Conservation (phyloP, 2,888 invertebrate genomes). For the Sinotaia quadrata region DNA sequence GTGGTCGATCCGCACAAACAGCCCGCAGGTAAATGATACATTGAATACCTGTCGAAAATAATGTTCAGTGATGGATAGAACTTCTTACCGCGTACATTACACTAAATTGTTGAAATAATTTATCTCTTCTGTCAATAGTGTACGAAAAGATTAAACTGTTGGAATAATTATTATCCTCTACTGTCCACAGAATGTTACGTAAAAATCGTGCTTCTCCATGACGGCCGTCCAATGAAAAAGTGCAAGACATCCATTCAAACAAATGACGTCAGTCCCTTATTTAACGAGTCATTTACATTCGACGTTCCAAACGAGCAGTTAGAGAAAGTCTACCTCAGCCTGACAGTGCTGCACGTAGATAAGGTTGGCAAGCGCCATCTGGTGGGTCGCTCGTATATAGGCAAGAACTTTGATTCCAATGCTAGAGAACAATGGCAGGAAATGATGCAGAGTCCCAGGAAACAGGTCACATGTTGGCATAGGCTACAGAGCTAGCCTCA, state of each 20-base stretch:
- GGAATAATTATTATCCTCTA: background rate
- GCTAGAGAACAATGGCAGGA: slow-evolving; percentile 59
- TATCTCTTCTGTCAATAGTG: background rate
- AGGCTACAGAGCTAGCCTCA: slow-evolving; percentile 43
- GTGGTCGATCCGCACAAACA: slow-evolving; percentile 50
- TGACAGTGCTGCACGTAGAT: slow-evolving; percentile 51
- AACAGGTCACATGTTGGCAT: slow-evolving; percentile 59
- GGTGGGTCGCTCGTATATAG: slow-evolving; percentile 60
- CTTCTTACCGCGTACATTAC: too few relatives aligned
- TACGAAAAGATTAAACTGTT: background rate
- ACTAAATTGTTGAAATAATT: background rate
- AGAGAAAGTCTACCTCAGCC: slow-evolving; percentile 57
- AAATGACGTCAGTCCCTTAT: slow-evolving; percentile 54
- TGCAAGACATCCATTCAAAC: slow-evolving; percentile 52
- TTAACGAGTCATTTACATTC: slow-evolving; percentile 61
- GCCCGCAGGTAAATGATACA: slow-evolving; percentile 53
- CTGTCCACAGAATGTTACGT: slow-evolving; percentile 52
- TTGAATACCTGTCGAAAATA: too few relatives aligned
- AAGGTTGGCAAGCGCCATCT: slow-evolving; percentile 42
- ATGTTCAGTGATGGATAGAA: too few relatives aligned
- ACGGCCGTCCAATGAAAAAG: slow-evolving; percentile 60
- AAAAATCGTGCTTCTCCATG: slow-evolving; percentile 58
- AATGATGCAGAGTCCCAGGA: slow-evolving; percentile 61
- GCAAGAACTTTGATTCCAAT: slow-evolving; percentile 53
- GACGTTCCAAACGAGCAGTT: slow-evolving; percentile 60